phyloP scores from a whole-genome alignment of 2,888 invertebrate species.

The Sminthurinus aureus region DNA sequence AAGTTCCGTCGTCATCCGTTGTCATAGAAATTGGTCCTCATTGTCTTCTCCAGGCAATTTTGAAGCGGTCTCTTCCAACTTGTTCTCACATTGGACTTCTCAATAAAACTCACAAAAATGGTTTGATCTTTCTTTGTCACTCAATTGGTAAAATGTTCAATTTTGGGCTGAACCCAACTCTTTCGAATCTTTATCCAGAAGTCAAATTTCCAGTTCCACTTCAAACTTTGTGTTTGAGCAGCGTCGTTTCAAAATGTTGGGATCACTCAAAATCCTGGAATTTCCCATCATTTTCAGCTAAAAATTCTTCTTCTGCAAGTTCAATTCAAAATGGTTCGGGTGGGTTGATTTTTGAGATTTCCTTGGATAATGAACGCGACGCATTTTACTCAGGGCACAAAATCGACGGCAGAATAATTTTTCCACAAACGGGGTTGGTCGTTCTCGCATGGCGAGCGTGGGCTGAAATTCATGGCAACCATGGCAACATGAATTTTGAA shows the following conservation, averaged over 20 bases:
- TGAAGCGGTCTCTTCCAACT: slow-evolving; percentile 66
- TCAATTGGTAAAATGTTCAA: slow-evolving; percentile 78
- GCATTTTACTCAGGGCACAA: slow-evolving; percentile 80
- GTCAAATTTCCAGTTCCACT: slow-evolving; percentile 80
- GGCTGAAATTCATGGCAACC: no score
- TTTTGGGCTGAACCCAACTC: slow-evolving; percentile 76
- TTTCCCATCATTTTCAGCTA: neutral
- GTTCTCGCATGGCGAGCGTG: neutral
- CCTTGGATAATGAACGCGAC: slow-evolving; percentile 70
- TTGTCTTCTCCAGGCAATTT: slow-evolving; percentile 67
- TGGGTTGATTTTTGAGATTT: slow-evolving; percentile 20
- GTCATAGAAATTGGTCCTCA: no score
- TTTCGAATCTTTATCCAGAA: slow-evolving; percentile 78
- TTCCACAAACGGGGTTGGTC: slow-evolving; percentile 62
- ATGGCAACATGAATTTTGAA: slow-evolving; percentile 69
- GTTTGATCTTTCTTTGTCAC: slow-evolving; percentile 69
- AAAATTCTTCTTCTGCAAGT: neutral
- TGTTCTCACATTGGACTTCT: slow-evolving; percentile 66
- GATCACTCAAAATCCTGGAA: no score
- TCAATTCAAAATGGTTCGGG: slow-evolving; percentile 62
- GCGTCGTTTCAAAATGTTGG: no score
- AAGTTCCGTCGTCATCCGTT: no score
- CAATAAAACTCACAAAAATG: slow-evolving; percentile 66
- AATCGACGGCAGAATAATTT: slow-evolving; percentile 90
- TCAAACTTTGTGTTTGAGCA: neutral